Base-by-base conservation (phyloP, 2,888 invertebrate genomes). In the Hanleya hanleyi region DNA sequence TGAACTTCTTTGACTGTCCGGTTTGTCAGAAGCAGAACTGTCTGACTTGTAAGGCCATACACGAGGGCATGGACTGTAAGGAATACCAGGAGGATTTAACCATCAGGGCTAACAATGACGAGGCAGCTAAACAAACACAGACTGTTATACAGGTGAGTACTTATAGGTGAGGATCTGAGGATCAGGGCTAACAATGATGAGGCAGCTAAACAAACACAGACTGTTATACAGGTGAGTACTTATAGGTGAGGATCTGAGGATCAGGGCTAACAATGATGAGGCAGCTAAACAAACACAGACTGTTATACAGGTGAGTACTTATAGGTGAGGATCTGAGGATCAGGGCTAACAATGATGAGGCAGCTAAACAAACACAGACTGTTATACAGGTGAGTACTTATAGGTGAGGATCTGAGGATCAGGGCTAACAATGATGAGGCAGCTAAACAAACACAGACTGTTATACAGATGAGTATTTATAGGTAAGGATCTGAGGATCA, bases 11-110 rank as follows among this genome's bases (percentile, higher is more conserved):
- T 89, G 92, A 93, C 41, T 97, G 97, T 74, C 96, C 96, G 0
- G 95, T 96, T 36, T 97, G 97, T 90, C 92, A 92, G 76, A 93
- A 92, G 74, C 93, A 92, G 69, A 97, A 96, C 91, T 97, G 97
- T 89, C 93, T 97, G 74, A 95, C 95, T 0, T 97, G 97, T 91
- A 95, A 96, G 95, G 95, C 94, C n/a, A 94, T 96, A 81, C 96
- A 96, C 85, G 93, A 93, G 84, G 94, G 94, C 1, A 91, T 94
- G 80, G 95, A 95, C 83, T 97, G 97, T 89, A 94, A 94, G 80
- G 94, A 96, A 88, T 95, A 96, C 90, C 96, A 95, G 87, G 93
- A 94, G 73, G 91, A 92, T 74, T 84, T 94, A 26, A 92, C 92
- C 75, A 91, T 93, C 77, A 92, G 94, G 67, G 94, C 94, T 77